These are phyloP conservation scores for Rhopalosiphum nymphaeae DNA, from an alignment of 2,888 invertebrate genomes.

Conservation along the genomic window DNA sequence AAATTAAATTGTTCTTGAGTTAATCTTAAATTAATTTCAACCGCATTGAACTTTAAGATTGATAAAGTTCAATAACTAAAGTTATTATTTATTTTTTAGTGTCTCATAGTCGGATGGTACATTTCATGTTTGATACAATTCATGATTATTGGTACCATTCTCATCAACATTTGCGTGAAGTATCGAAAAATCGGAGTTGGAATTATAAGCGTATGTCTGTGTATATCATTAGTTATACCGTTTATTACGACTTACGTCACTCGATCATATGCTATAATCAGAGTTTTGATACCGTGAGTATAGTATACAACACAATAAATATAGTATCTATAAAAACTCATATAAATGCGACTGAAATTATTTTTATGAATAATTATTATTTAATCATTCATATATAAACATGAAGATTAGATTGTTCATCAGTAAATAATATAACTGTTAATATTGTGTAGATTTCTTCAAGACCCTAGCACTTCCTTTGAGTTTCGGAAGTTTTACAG, in stretches of 20 bases:
- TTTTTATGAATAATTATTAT: background rate
- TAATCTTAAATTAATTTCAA: too few relatives aligned
- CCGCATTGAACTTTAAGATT: too few relatives aligned
- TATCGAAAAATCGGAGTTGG: background rate
- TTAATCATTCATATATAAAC: background rate
- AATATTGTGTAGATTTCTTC: background rate
- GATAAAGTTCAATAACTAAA: background rate
- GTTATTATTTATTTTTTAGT: slow-evolving; percentile 19
- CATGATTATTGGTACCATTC: slow-evolving; percentile 5
- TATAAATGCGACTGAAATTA: background rate
- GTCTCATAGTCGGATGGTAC: slow-evolving; percentile 34
- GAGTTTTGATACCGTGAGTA: background rate
- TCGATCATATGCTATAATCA: background rate
- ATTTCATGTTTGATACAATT: slow-evolving; percentile 3
- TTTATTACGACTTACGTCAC: background rate
- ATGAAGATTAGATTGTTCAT: background rate
- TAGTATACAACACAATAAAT: background rate
- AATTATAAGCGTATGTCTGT: background rate
- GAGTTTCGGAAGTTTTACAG: background rate
- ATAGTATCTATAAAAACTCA: background rate
- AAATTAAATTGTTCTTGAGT: too few relatives aligned
- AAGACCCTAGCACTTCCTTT: background rate
- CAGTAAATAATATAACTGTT: background rate
- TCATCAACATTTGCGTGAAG: background rate
- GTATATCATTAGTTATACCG: background rate